These are phyloP conservation scores for Cepaea nemoralis DNA, from an alignment of 1,140 invertebrate species.

Conservation along the genomic window DNA sequence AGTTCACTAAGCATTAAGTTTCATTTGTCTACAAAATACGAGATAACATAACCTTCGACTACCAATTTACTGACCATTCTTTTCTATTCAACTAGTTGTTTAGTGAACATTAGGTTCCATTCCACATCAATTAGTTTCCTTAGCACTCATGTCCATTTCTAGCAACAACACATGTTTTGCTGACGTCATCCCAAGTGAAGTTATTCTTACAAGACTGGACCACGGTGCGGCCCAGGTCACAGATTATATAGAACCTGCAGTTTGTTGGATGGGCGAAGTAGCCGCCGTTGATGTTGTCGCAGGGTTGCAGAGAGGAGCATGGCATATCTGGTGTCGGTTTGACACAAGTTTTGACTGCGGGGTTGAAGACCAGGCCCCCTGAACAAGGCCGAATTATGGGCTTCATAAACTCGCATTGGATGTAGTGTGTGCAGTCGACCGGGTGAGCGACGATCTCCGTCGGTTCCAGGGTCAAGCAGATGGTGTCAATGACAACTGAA, in stretches of 20 bases:
- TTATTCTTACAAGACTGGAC: slow-evolving; percentile 2
- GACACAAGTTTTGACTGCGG: not conserved
- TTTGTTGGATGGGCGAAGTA: slow-evolving; percentile 26
- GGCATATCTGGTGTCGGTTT: not conserved
- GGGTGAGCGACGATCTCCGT: slow-evolving; percentile 24
- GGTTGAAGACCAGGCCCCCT: slow-evolving; percentile 32
- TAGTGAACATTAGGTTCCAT: too few species aligned
- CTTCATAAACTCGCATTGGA: slow-evolving; percentile 21
- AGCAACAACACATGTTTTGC: slow-evolving; percentile 11
- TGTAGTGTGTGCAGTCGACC: slow-evolving; percentile 23
- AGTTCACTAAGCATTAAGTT: too few species aligned
- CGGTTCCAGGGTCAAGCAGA: slow-evolving; percentile 1
- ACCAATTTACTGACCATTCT: too few species aligned
- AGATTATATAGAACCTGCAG: slow-evolving; percentile 27
- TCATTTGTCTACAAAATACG: too few species aligned
- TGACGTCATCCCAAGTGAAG: slow-evolving; percentile 12
- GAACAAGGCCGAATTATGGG: slow-evolving; percentile 14
- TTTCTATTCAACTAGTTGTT: too few species aligned
- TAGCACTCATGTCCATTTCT: not conserved
- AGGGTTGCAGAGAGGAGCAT: slow-evolving; percentile 9
- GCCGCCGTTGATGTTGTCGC: slow-evolving; percentile 28
- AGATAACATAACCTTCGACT: too few species aligned
- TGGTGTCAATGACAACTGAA: not conserved
- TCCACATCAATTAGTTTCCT: too few species aligned
- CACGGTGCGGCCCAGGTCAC: slow-evolving; percentile 11